A percentile compares a stretch with the other conserved stretches of the same genome.
Evolutionary conservation across 2,888 invertebrate species (phyloP).

Genomic region (Aspidiotus destructor): DNA sequence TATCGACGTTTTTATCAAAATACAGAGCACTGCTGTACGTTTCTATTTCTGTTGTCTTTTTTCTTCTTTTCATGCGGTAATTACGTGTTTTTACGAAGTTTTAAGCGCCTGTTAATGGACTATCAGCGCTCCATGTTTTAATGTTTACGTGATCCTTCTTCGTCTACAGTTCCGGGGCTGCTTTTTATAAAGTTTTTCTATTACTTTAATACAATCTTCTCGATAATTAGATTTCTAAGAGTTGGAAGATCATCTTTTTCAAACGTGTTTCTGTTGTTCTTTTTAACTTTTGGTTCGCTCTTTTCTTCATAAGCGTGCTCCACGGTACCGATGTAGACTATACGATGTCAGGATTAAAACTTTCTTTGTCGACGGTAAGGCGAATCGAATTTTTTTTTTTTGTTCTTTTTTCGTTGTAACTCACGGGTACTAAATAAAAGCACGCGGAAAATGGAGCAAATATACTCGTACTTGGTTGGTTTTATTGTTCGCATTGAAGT

Average conservation of each 20-base stretch:
- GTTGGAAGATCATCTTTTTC: slow-evolving; percentile 20
- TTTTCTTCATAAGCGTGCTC: slow-evolving; percentile 14
- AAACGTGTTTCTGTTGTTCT: slow-evolving; percentile 27
- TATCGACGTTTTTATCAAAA: no score
- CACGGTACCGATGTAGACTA: slow-evolving; percentile 7
- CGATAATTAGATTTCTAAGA: slow-evolving; percentile 28
- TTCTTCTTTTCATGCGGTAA: no score
- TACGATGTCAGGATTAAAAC: slow-evolving; percentile 12
- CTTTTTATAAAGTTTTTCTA: slow-evolving; percentile 28
- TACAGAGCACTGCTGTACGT: no score
- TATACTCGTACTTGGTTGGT: no score
- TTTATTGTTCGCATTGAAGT: no score
- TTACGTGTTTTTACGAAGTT: no score
- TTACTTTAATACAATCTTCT: slow-evolving; percentile 30
- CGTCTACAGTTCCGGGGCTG: background rate
- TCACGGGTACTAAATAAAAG: no score
- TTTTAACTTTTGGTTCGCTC: slow-evolving; percentile 19
- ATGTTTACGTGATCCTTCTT: no score
- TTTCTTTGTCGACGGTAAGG: background rate
- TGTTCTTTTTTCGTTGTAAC: background rate
- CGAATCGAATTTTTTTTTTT: background rate
- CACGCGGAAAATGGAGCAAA: no score
- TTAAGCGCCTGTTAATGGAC: no score
- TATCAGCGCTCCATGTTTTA: no score
- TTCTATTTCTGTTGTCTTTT: no score